Percentiles rank a stretch among this genome's conserved stretches.
phyloP scores from a whole-genome alignment of 2,888 invertebrate genomes.

The Taenaris catops region DNA sequence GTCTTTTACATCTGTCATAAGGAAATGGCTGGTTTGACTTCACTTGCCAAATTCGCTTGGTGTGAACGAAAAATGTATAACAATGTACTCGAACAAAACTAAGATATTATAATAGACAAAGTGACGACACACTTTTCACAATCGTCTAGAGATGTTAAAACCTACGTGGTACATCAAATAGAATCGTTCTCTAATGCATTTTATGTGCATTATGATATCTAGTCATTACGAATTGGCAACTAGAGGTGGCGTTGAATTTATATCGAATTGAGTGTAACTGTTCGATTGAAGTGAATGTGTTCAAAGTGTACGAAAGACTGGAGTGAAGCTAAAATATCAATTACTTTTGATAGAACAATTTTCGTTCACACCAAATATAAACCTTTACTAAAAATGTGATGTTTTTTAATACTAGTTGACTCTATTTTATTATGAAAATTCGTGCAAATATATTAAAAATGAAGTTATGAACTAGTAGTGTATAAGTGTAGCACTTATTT shows the following conservation, averaged over 20 bases:
- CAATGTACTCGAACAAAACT: too few relatives aligned
- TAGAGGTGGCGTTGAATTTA: constrained; percentile 7
- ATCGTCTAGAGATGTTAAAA: too few relatives aligned
- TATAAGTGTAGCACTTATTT: constrained; percentile 65
- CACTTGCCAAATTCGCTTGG: constrained; percentile 62
- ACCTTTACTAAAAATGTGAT: constrained; percentile 54
- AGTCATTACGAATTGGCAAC: constrained; percentile 14
- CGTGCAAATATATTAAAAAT: constrained; percentile 55
- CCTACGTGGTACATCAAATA: not conserved
- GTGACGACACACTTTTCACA: too few relatives aligned
- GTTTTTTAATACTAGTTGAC: constrained; percentile 58
- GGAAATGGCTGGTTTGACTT: constrained; percentile 31
- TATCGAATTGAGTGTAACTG: constrained; percentile 1
- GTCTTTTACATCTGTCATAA: constrained; percentile 19
- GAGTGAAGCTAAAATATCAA: not conserved
- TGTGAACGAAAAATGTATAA: constrained; percentile 45
- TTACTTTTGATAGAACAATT: not conserved
- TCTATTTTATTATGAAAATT: constrained; percentile 67
- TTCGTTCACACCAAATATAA: constrained; percentile 54
- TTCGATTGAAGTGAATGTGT: constrained; percentile 5
- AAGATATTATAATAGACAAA: too few relatives aligned
- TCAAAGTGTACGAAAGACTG: not conserved
- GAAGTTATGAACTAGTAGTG: constrained; percentile 65
- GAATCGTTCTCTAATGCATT: constrained; percentile 6
- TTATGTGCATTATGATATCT: constrained; percentile 12